A percentile compares a stretch with the other conserved stretches of the same genome.
These are phyloP conservation scores for Arge pagana DNA, from an alignment of 2,888 invertebrate species.

Conservation along the genomic window DNA sequence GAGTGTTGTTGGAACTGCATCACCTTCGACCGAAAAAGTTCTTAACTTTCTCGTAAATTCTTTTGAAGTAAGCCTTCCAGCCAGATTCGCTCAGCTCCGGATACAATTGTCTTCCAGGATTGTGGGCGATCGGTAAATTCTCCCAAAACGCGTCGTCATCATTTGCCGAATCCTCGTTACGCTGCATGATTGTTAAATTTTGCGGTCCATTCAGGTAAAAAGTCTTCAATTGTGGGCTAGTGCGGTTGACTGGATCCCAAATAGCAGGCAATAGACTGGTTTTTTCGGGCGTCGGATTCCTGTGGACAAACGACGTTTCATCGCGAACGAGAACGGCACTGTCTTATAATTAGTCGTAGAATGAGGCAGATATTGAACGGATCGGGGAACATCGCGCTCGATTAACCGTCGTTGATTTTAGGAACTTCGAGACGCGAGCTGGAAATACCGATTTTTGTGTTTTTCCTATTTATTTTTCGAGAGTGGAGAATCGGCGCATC, in stretches of 20 bases:
- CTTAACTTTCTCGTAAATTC: constrained; percentile 4
- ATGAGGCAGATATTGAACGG: too few species aligned
- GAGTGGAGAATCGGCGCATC: background rate
- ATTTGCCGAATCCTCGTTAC: background rate
- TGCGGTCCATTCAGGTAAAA: constrained; percentile 16
- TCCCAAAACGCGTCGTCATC: constrained; percentile 17
- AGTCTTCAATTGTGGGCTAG: constrained; percentile 7
- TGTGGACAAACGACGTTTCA: too few species aligned
- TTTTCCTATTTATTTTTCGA: background rate
- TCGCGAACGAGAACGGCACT: too few species aligned
- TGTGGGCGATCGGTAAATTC: constrained; percentile 14
- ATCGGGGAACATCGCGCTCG: too few species aligned
- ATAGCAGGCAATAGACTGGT: constrained; percentile 11
- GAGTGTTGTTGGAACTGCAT: too few species aligned
- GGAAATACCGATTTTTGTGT: too few species aligned
- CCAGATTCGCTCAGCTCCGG: constrained; percentile 1
- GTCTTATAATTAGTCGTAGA: too few species aligned
- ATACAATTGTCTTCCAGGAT: constrained; percentile 2
- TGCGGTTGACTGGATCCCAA: constrained; percentile 13
- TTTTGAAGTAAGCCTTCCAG: constrained; percentile 8
- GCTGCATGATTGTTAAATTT: constrained; percentile 13
- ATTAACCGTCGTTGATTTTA: too few species aligned
- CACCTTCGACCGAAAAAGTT: constrained; percentile 9
- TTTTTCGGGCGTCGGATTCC: constrained; percentile 16
- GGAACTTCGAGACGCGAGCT: too few species aligned